phyloP scores from a whole-genome alignment of 2,888 invertebrate species.

The Rhodophaea formosa region DNA sequence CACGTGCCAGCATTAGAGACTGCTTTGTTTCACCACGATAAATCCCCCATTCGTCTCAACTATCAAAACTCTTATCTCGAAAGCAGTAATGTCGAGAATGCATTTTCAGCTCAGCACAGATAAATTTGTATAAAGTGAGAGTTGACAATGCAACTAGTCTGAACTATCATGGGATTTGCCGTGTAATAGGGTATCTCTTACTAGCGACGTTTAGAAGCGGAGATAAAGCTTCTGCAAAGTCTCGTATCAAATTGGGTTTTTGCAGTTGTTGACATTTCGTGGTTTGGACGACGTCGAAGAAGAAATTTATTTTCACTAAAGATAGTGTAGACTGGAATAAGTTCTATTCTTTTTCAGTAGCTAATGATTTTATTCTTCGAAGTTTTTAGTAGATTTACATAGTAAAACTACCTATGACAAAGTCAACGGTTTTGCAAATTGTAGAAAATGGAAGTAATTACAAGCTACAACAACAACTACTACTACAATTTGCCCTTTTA shows the following conservation, averaged over 20 bases:
- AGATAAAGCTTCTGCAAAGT: conserved; percentile 51
- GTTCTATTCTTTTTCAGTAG: not conserved
- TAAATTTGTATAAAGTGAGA: conserved; percentile 43
- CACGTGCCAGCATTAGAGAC: conserved; percentile 68
- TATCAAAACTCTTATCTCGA: conserved; percentile 15
- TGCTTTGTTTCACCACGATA: conserved; percentile 41
- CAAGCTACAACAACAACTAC: too few species aligned
- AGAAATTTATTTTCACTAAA: conserved; percentile 1
- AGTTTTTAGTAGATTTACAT: too few species aligned
- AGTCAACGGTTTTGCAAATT: too few species aligned
- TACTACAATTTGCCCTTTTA: too few species aligned
- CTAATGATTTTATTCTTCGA: too few species aligned
- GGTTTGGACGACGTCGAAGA: conserved; percentile 6
- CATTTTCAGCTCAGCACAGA: conserved; percentile 20
- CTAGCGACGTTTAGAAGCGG: conserved; percentile 54
- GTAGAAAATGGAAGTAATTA: too few species aligned
- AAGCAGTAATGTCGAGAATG: conserved; percentile 33
- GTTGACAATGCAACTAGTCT: conserved; percentile 74
- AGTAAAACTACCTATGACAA: too few species aligned
- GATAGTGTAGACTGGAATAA: not conserved
- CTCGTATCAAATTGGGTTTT: conserved; percentile 46
- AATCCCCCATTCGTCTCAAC: conserved; percentile 11
- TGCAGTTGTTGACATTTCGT: conserved; percentile 20
- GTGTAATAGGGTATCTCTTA: conserved; percentile 66
- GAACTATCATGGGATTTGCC: conserved; percentile 75